Evolutionary conservation across 2,113 vertebrate genomes (phyloP).

Genomic region (Buteo buteo): DNA sequence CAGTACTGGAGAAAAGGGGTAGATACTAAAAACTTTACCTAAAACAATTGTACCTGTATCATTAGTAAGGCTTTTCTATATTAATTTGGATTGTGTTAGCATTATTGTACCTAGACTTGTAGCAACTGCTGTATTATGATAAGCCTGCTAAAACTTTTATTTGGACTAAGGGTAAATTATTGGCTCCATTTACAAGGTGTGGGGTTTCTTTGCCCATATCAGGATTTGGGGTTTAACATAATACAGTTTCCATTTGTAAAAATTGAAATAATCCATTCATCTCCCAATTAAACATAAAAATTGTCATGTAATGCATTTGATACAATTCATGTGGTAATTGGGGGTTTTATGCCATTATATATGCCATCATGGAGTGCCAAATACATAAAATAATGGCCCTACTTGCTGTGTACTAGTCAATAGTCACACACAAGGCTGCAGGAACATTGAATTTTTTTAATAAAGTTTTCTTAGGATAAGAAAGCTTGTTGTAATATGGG

Average conservation of each 20-base stretch:
- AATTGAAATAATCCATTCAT: not conserved
- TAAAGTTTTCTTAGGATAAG: not conserved
- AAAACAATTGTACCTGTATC: not conserved
- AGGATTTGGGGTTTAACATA: not conserved
- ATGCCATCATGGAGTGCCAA: not conserved
- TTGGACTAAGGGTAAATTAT: not conserved
- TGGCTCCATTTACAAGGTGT: not conserved
- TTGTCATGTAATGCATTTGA: fast-evolving
- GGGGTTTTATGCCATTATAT: not conserved
- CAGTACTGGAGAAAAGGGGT: not conserved
- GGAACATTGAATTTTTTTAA: not conserved
- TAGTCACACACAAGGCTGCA: not conserved
- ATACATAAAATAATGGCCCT: not conserved
- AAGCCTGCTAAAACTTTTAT: not conserved
- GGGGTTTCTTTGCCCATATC: not conserved
- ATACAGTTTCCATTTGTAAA: not conserved
- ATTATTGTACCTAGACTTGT: not conserved
- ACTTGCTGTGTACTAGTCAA: not conserved
- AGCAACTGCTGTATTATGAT: not conserved
- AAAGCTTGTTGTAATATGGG: no score
- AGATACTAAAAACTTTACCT: not conserved
- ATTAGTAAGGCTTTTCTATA: not conserved
- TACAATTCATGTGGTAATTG: not conserved
- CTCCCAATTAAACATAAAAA: not conserved
- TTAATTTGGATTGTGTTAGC: not conserved